These are phyloP conservation scores for Oscheius sp. DNA, from an alignment of 2,888 invertebrate genomes.

Conservation along the genomic window DNA sequence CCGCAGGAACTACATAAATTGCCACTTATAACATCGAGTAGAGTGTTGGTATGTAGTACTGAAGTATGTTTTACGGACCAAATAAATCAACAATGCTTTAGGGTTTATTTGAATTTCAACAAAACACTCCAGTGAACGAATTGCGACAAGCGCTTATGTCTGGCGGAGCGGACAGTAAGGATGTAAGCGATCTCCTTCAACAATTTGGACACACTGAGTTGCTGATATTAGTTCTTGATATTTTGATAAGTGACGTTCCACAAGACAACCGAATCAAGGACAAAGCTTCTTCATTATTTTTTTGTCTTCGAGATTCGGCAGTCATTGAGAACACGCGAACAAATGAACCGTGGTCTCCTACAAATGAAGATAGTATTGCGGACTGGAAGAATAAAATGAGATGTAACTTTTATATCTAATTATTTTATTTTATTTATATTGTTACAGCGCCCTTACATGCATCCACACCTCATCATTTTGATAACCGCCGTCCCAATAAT, in stretches of 20 bases:
- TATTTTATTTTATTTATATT: background rate
- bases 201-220: constrained; percentile 77
- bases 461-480: constrained; percentile 52
- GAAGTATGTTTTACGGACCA: constrained; percentile 31
- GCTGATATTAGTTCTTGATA: constrained; percentile 44
- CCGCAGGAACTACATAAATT: constrained; percentile 44
- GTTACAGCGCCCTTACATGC: constrained; percentile 55
- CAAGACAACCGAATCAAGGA: constrained; percentile 48
- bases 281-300: constrained; percentile 48
- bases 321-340: constrained; percentile 41
- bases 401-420: constrained; percentile 40
- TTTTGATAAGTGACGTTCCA: constrained; percentile 43
- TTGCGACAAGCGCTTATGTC: constrained; percentile 87
- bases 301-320: constrained; percentile 46
- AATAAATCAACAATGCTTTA: constrained; percentile 64
- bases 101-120: constrained; percentile 85
- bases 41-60: constrained; percentile 53
- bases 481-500: constrained; percentile 7
- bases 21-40: constrained; percentile 37
- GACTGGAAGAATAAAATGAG: constrained; percentile 54
- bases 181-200: constrained; percentile 79
- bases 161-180: constrained; percentile 80
- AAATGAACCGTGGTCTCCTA: constrained; percentile 47
- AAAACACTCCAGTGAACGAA: constrained; percentile 89
- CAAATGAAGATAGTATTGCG: constrained; percentile 53